Percentiles rank a stretch among this genome's conserved stretches.
phyloP scores from a whole-genome alignment of 2,797 vertebrate genomes.

The Takifugu ocellatus region DNA sequence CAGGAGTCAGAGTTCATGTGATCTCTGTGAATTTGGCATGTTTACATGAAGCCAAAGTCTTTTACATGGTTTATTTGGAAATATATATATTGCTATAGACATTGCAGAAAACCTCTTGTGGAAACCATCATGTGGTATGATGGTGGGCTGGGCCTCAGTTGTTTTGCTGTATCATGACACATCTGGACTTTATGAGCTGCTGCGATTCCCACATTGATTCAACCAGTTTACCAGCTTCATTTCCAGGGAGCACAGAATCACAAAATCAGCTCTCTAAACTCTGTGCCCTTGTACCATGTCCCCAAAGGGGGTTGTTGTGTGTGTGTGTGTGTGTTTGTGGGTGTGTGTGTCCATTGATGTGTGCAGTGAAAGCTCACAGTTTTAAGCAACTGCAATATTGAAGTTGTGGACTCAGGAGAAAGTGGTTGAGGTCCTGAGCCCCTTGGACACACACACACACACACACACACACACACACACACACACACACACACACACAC shows the following conservation, averaged over 20 bases:
- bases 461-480: conserved; percentile 17
- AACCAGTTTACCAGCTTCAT: conserved; percentile 33
- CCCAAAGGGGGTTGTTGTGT: conserved; percentile 26
- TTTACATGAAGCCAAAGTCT: too few relatives aligned
- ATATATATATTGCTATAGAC: too few relatives aligned
- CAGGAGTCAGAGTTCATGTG: too few relatives aligned
- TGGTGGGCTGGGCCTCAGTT: background rate
- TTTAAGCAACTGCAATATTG: conserved; percentile 66
- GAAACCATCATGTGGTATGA: background rate
- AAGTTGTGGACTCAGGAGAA: conserved; percentile 70
- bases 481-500: conserved; percentile 49
- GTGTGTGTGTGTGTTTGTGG: conserved; percentile 24
- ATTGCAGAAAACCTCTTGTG: too few relatives aligned
- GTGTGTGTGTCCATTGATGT: conserved; percentile 53
- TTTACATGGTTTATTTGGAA: too few relatives aligned
- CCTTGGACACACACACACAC: conserved; percentile 39
- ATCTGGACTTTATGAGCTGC: conserved; percentile 6
- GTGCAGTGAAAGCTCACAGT: conserved; percentile 52
- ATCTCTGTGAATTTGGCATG: too few relatives aligned
- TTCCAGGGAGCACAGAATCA: conserved; percentile 36
- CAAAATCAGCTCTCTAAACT: conserved; percentile 56
- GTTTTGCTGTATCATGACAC: conserved; percentile 31
- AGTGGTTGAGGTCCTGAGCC: conserved; percentile 59
- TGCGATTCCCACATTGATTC: conserved; percentile 33
- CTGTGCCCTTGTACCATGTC: conserved; percentile 50